A percentile compares a stretch with the other conserved stretches of the same genome.
These are phyloP conservation scores for Myxocyprinus asiaticus DNA, from an alignment of 2,113 vertebrate genomes.

Conservation along the genomic window DNA sequence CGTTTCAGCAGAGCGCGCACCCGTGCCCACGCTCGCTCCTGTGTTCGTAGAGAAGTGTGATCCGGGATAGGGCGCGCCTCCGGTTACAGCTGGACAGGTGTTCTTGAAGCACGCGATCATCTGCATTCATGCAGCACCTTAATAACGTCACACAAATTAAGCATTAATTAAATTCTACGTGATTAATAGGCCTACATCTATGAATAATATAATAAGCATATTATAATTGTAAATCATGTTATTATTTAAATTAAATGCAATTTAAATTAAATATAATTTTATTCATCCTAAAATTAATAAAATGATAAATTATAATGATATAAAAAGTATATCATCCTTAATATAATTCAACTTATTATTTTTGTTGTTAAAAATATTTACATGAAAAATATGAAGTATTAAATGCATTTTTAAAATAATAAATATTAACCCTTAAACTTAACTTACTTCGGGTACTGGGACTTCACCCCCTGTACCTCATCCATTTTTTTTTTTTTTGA, in stretches of 20 bases:
- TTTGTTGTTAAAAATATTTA: too few relatives aligned
- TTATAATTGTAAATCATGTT: background rate
- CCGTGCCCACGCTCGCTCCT: conserved; percentile 44
- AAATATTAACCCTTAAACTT: too few relatives aligned
- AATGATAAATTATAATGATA: too few relatives aligned
- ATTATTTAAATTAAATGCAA: background rate
- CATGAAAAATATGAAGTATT: too few relatives aligned
- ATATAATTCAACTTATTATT: too few relatives aligned
- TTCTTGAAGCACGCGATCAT: conserved; percentile 9
- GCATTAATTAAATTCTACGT: background rate
- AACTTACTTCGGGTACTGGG: too few relatives aligned
- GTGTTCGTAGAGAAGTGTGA: conserved; percentile 9
- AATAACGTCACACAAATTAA: background rate
- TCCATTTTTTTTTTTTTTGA: too few relatives aligned
- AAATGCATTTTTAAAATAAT: too few relatives aligned
- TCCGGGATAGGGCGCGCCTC: conserved; percentile 16
- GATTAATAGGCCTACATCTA: background rate
- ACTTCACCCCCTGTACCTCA: too few relatives aligned
- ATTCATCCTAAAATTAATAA: too few relatives aligned
- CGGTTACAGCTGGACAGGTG: conserved; percentile 49
- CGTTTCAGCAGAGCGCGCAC: conserved; percentile 45
- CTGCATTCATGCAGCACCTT: conserved; percentile 1
- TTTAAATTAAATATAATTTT: background rate
- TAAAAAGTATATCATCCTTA: too few relatives aligned
- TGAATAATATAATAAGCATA: background rate